Conservation (phyloP, 1,140 invertebrate genomes). For the Heterodera schachtii region DNA sequence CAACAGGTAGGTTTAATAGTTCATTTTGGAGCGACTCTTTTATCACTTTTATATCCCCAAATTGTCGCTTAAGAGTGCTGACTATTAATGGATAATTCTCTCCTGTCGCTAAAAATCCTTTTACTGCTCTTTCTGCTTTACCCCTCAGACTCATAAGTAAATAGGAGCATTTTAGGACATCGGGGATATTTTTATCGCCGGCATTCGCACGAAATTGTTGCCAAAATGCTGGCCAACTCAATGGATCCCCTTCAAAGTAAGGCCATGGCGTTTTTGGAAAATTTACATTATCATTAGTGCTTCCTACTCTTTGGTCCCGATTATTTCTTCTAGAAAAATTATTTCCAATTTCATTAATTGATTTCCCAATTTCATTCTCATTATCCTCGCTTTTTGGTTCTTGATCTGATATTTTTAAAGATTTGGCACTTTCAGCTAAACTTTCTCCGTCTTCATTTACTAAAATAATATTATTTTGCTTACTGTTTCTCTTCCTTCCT, state of each 20-base stretch:
- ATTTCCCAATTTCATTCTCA: not conserved
- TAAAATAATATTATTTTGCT: not conserved
- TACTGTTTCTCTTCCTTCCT: not conserved
- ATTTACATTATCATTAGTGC: not conserved
- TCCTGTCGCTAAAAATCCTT: not conserved
- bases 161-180: not conserved
- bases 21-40: not conserved
- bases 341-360: not conserved
- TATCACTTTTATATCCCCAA: not conserved
- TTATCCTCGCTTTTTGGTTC: no score
- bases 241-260: not conserved
- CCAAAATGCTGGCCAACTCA: not conserved
- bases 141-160: not conserved
- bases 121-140: not conserved
- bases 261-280: not conserved
- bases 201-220: not conserved
- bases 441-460: not conserved
- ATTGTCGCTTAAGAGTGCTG: not conserved
- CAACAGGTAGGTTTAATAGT: not conserved
- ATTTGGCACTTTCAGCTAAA: not conserved
- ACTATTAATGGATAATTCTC: not conserved
- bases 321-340: not conserved
- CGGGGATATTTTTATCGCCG: not conserved
- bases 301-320: not conserved
- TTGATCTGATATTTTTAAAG: not conserved